Evolutionary conservation across 2,113 vertebrate genomes (phyloP), one percentile per base, ranked within the genome.

Genomic region (Sorex fumeus): DNA sequence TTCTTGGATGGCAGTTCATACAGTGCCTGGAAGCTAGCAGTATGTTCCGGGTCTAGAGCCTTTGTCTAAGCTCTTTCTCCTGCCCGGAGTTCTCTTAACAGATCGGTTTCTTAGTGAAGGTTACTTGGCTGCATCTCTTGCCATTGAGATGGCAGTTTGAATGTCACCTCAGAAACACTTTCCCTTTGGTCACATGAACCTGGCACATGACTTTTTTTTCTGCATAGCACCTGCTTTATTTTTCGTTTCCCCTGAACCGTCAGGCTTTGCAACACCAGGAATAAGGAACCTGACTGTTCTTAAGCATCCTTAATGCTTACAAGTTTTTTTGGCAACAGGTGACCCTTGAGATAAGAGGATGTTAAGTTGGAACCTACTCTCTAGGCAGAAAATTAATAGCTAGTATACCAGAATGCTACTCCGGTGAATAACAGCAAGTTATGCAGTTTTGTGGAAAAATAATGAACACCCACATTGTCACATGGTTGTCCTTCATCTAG

Each of bases 391-490:
- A 87, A 77, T 70, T 69, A 89, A 67, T 45, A 77, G 25, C 69
- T 64, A 83, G 4, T 82, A 93, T 75, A 30, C 6, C 87, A 19
- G 53, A 53, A 1, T 13, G 53, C 84, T 21, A 18, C 74, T 75
- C 75, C 70, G 32, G n/a, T 88, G 36, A 92, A 67, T 67, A 62
- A 93, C 94, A 80, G 72, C 36, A 81, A 53, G 28, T 74, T 78
- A 13, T 69, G 66, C 57, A 21, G 84, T 13, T 47, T 28, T 82
- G 32, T 28, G 74, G 32, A 64, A 91, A 88, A 76, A 72, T 79
- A 34, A 45, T 80, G n/a, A n/a, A n/a, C n/a, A n/a, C 6, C 8
- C 6, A 30, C 62, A 21, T 4, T 57, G 53, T n/a, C 34, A n/a
- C 66, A n/a, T n/a, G n/a, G n/a, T n/a, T n/a, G n/a, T n/a, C n/a